Base-by-base conservation (phyloP, 2,888 invertebrate genomes). In the Lampropteryx suffumata region DNA sequence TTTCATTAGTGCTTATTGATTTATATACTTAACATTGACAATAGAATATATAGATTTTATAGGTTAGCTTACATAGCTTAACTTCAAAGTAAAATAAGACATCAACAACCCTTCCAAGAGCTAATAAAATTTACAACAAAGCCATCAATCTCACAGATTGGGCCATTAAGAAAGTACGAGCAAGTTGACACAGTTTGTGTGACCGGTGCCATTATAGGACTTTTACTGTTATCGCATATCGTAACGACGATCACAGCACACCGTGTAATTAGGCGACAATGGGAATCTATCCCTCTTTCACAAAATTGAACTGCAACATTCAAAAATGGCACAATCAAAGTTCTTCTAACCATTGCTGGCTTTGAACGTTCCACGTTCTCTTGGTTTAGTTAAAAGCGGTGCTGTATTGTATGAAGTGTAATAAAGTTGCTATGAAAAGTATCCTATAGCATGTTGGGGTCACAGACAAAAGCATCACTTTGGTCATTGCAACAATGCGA, bases 141-240 rank as follows among this genome's bases (percentile, higher is more conserved):
- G 59, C 73, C 71, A 82, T 82, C 73, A 77, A 83, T 79, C 69
- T 71, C 53, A 50, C 52, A 59, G 65, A 54, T 57, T 57, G 54
- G 61, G 65, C 79, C 75, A 84, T 87, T 84, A 83, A 76, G 73
- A 73, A 73, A 78, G 73, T 69, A 71, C 72, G 75, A 77, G 81
- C 69, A 71, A 79, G 81, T 84, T 82, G 80, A 83, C 82, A 79
- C 79, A 76, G 71, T 69, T 70, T 71, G 69, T 78, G 79, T 74
- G 71, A 72, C 63, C 62, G 57, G 64, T 44, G 69, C 79, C 80
- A 83, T 87, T 84, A 88, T 69, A 71, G 66, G 67, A 79, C 77
- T 85, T 88, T 90, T 86, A 89, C 82, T 86, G 84, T 87, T 88
- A 87, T 88, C 81, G 80, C 76, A 70, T 79, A 84, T 84, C 79